Evolutionary conservation across 1,140 invertebrate genomes (phyloP), one percentile per base, ranked within the genome.

Genomic region (Hormaphis cornu): DNA sequence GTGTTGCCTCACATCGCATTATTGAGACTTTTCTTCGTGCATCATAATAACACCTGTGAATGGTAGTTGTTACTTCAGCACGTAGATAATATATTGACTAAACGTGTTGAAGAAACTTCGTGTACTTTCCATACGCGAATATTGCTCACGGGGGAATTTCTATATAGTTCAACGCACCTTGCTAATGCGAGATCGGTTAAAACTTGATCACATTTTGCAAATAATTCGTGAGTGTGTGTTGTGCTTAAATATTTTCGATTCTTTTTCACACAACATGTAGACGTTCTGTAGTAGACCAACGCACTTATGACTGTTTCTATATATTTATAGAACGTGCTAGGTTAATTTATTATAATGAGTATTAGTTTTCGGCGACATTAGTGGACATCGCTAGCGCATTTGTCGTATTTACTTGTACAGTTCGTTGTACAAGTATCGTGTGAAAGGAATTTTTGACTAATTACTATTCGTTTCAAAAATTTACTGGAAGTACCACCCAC

Each of bases 131-230:
- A 66, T 16, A 20, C 40, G 28, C 10, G n/a, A 66, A 33, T n/a
- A 46, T 46, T 20, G 59, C 42, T 46, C 44, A 28, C 28, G 40
- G 59, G 59, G 46, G 44, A 7, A 48, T 48, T 28, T 66, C 59
- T n/a, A 44, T 37, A 46, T 46, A 66, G 59, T 66, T 66, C 59
- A 44, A 66, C 48, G 59, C 59, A 66, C 59, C 48, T 48, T 61
- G 58, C 59, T 16, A 20, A 30, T 46, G 16, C 44, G 12, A 28
- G 26, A 50, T 24, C 33, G 28, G 42, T 50, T 66, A 66, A 44
- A 28, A 61, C 20, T 37, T 56, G 1, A 20, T 12, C 33, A 20
- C 8, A 56, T 33, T 56, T 0, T 16, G 12, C 2, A 16, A 22
- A 24, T 37, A 9, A 56, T 37, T 37, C 20, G 20, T 22, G 16